Evolutionary conservation across 2,113 vertebrate genomes (phyloP).

Genomic region (Urocolius indicus): DNA sequence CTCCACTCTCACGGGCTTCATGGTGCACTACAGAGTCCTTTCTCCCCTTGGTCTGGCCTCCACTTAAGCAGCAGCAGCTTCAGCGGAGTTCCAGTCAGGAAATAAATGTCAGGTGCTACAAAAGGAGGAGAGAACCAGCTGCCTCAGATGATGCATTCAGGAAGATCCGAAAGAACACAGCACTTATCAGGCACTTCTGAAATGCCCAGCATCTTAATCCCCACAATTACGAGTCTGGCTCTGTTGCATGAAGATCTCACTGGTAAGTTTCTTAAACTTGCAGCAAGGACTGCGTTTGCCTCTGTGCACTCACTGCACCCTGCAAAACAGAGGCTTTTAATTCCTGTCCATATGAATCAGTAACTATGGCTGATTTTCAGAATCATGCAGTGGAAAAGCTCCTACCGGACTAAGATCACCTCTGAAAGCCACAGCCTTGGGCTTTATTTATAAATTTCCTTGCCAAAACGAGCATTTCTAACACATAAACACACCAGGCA

Average conservation of each 20-base stretch:
- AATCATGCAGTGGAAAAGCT: not conserved
- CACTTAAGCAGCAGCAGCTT: not conserved
- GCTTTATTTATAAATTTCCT: not conserved
- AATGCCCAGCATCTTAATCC: not conserved
- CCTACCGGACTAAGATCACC: not conserved
- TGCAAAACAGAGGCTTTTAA: not conserved
- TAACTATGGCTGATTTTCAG: not conserved
- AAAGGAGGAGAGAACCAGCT: not conserved
- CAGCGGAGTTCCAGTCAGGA: not conserved
- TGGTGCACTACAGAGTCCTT: not conserved
- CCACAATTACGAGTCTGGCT: not conserved
- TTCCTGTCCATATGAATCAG: not conserved
- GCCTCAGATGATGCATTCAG: not conserved
- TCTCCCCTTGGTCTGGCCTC: not conserved
- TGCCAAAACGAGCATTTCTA: not conserved
- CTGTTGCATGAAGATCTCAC: not conserved
- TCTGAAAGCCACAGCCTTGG: not conserved
- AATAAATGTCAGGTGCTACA: constrained; percentile 36
- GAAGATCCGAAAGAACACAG: not conserved
- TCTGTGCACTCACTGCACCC: not conserved
- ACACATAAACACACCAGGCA: not conserved
- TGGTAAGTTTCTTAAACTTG: not conserved
- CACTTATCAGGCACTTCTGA: not conserved
- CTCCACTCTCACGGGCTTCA: not conserved
- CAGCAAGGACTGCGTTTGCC: not conserved